Conservation (phyloP, 2,888 invertebrate species). For the Rhagonycha fulva region DNA sequence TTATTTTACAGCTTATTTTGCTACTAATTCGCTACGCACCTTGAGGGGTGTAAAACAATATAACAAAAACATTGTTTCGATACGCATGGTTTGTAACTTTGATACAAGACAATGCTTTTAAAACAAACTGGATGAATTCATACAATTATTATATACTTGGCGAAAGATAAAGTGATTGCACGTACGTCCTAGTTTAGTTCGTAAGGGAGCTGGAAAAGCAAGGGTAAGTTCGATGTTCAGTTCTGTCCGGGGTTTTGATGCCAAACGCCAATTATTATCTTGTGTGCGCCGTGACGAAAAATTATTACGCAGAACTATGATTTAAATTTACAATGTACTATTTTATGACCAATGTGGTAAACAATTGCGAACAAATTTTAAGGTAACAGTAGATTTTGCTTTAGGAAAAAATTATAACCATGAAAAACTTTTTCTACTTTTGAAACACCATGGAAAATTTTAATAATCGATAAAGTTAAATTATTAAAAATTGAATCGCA, state of each 20-base stretch:
- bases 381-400: slow-evolving; percentile 35
- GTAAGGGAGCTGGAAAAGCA: slow-evolving; percentile 17
- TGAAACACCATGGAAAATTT: not conserved
- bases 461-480: not conserved
- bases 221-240: slow-evolving; percentile 29
- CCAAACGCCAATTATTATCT: slow-evolving; percentile 19
- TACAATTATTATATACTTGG: not conserved
- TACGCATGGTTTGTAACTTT: not conserved
- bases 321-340: slow-evolving; percentile 36
- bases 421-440: not conserved
- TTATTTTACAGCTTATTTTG: not conserved
- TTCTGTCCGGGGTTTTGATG: slow-evolving; percentile 30
- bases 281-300: slow-evolving; percentile 14
- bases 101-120: not conserved
- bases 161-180: slow-evolving; percentile 2
- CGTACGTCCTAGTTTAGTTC: slow-evolving; percentile 13
- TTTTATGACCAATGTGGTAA: slow-evolving; percentile 42
- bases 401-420: not conserved
- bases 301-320: slow-evolving; percentile 17
- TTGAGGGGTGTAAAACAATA: slow-evolving; percentile 1
- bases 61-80: not conserved
- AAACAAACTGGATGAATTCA: slow-evolving; percentile 10
- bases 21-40: not conserved
- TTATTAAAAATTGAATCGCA: not conserved
- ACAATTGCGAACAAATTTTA: slow-evolving; percentile 42